phyloP scores from a whole-genome alignment of 2,113 vertebrate species.

The Lepus americanus region DNA sequence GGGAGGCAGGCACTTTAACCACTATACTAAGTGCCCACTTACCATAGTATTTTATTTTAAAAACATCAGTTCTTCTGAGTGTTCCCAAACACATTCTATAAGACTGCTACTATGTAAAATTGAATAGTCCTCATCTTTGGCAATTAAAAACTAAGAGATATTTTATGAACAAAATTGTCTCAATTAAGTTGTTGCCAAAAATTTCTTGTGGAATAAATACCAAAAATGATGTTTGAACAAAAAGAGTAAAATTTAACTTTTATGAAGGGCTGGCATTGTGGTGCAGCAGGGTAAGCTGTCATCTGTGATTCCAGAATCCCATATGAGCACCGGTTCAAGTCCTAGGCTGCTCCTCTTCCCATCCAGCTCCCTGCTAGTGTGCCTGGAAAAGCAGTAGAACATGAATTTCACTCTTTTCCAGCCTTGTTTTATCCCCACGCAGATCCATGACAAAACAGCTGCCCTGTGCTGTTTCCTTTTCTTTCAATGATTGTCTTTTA shows the following conservation, averaged over 20 bases:
- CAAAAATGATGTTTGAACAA: constrained; percentile 9
- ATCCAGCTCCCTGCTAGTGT: too few species aligned
- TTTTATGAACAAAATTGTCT: neutral
- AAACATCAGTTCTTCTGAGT: neutral
- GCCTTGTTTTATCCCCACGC: neutral
- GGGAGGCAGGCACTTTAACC: too few species aligned
- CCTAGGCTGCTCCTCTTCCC: too few species aligned
- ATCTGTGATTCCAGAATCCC: too few species aligned
- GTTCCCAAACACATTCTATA: neutral
- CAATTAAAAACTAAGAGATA: constrained; percentile 39
- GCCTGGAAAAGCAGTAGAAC: neutral
- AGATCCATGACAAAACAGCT: neutral
- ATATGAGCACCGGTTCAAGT: too few species aligned
- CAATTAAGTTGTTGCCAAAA: neutral
- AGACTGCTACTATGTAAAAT: neutral
- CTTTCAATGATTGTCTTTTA: neutral
- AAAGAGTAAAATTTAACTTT: constrained; percentile 14
- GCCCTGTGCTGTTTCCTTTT: neutral
- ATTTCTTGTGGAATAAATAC: neutral
- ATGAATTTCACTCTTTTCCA: neutral
- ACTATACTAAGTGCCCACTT: too few species aligned
- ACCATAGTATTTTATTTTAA: constrained; percentile 1
- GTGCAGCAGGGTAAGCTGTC: too few species aligned
- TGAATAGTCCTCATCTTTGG: constrained; percentile 21
- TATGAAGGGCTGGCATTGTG: neutral